These are phyloP conservation scores for Apotomis capreana DNA, from an alignment of 2,888 invertebrate genomes.

Conservation along the genomic window DNA sequence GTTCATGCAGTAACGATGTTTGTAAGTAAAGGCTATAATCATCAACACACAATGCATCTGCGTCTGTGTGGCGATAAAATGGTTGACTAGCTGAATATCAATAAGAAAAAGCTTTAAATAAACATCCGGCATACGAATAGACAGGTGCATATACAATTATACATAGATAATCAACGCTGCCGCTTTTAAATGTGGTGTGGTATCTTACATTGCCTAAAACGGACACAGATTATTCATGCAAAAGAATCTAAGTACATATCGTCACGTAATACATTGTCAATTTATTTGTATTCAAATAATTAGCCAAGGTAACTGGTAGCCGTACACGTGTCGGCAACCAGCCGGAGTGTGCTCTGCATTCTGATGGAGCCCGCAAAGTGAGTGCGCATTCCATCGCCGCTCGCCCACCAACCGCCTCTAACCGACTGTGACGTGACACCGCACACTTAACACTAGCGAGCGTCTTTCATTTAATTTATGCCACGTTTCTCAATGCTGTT, in stretches of 20 bases:
- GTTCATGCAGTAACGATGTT: too few relatives aligned
- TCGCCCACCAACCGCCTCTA: constrained; percentile 54
- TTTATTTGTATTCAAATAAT: constrained; percentile 66
- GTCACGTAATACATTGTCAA: constrained; percentile 60
- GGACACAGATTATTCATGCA: constrained; percentile 12
- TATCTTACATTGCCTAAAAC: constrained; percentile 10
- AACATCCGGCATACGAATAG: neutral
- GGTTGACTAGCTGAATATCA: neutral
- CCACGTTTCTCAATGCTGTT: constrained; percentile 47
- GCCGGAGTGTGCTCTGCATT: constrained; percentile 68
- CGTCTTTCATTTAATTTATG: constrained; percentile 48
- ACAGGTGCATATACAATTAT: constrained; percentile 1
- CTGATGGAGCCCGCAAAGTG: constrained; percentile 70
- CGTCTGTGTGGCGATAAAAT: neutral
- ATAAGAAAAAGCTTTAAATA: neutral
- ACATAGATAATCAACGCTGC: neutral
- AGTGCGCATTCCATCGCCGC: constrained; percentile 70
- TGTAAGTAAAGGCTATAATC: neutral
- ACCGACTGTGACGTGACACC: constrained; percentile 47
- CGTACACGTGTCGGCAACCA: constrained; percentile 73
- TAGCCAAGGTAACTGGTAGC: constrained; percentile 67
- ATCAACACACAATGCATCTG: neutral
- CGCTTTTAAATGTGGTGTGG: neutral
- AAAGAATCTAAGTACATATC: constrained; percentile 31
- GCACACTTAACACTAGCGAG: constrained; percentile 48